Percentiles rank a stretch among this genome's conserved stretches.
These are phyloP conservation scores for Scolopax bukidnonensis DNA, from an alignment of 2,797 vertebrate species.

Conservation along the genomic window DNA sequence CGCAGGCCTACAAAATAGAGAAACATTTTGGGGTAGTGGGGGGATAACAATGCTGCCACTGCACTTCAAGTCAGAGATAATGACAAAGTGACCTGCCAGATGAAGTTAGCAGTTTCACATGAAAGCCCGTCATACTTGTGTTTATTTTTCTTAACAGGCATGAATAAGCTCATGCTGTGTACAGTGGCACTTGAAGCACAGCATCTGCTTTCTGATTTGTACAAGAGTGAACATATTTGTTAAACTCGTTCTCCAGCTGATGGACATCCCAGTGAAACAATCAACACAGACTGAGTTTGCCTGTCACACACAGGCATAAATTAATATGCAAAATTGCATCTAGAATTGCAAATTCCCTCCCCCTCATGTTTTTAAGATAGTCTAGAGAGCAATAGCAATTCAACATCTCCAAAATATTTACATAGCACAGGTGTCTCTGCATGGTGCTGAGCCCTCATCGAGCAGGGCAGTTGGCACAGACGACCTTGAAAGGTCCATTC, in stretches of 20 bases:
- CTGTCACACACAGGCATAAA: neutral
- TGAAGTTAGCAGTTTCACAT: neutral
- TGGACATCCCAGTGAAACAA: neutral
- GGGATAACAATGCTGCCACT: neutral
- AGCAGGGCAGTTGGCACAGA: neutral
- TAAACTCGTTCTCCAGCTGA: neutral
- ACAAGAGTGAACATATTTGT: neutral
- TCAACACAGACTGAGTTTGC: neutral
- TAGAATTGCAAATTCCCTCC: neutral
- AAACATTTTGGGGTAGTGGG: neutral
- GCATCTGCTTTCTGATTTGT: constrained; percentile 3
- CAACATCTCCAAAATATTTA: neutral
- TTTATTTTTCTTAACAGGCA: constrained; percentile 18
- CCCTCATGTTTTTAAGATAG: neutral
- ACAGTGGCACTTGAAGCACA: constrained; percentile 21
- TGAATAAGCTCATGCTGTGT: neutral
- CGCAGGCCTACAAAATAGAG: neutral
- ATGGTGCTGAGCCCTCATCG: rapidly evolving
- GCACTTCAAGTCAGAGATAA: neutral
- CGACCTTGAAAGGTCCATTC: neutral
- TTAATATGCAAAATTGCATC: neutral
- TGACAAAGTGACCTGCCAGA: neutral
- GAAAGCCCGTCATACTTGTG: neutral
- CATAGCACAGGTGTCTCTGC: neutral
- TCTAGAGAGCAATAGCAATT: neutral